These are phyloP conservation scores for Oreotrochilus melanogaster DNA, from an alignment of 2,113 vertebrate genomes.

Conservation along the genomic window DNA sequence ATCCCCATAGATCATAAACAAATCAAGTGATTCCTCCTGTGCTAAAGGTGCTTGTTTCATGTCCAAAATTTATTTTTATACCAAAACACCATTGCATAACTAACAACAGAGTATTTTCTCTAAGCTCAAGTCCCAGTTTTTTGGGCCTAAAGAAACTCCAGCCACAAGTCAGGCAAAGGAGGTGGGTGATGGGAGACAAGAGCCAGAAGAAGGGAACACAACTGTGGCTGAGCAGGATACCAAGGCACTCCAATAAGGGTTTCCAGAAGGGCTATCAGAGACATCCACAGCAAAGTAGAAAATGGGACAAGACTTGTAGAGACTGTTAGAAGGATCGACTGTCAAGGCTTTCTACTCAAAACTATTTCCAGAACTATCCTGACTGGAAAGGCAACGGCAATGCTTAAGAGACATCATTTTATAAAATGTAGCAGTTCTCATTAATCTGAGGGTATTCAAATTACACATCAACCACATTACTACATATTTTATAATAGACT, in stretches of 20 bases:
- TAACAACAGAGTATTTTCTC: background rate
- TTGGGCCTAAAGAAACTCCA: background rate
- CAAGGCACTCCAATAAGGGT: background rate
- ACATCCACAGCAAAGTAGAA: background rate
- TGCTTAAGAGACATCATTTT: background rate
- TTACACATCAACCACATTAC: background rate
- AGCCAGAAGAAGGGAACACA: background rate
- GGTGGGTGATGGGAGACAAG: fast-evolving
- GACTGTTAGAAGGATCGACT: background rate
- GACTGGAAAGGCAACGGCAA: background rate
- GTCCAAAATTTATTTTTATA: background rate
- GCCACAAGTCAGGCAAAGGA: background rate
- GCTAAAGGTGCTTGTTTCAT: background rate
- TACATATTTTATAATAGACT: background rate
- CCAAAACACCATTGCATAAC: background rate
- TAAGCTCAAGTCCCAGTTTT: background rate
- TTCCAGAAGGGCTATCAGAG: background rate
- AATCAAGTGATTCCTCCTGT: background rate
- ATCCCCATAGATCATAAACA: background rate
- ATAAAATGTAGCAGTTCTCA: background rate
- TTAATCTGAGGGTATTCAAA: background rate
- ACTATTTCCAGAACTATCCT: background rate
- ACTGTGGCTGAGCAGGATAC: background rate
- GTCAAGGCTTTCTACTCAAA: background rate
- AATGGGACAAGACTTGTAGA: background rate